Conservation (phyloP, 2,888 invertebrate species). For the Labia minor region DNA sequence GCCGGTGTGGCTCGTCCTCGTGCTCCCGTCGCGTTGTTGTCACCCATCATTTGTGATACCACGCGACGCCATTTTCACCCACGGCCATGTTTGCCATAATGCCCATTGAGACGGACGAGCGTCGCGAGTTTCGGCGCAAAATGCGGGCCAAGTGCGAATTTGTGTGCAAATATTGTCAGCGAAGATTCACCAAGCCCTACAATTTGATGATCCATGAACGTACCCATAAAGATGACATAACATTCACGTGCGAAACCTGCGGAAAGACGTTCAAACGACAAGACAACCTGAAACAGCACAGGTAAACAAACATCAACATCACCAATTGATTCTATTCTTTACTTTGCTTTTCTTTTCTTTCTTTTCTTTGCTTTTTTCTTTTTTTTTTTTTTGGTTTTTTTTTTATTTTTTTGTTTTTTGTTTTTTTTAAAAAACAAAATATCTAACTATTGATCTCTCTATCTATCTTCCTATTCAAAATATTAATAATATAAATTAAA, state of each 20-base stretch:
- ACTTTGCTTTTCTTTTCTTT: neutral
- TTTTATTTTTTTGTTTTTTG: too few relatives aligned
- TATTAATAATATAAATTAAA: too few relatives aligned
- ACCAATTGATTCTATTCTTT: neutral
- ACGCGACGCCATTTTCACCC: constrained; percentile 28
- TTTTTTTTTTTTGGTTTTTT: too few relatives aligned
- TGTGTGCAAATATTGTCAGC: constrained; percentile 95
- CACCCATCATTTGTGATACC: constrained; percentile 16
- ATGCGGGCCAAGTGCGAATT: constrained; percentile 93
- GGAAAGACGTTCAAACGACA: constrained; percentile 96
- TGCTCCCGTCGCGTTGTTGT: neutral
- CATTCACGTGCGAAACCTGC: constrained; percentile 95
- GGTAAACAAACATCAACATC: constrained; percentile 46
- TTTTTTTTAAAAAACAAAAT: too few relatives aligned
- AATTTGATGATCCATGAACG: constrained; percentile 97
- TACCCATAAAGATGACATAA: constrained; percentile 94
- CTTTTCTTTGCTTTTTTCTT: neutral
- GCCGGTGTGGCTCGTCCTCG: neutral
- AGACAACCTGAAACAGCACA: constrained; percentile 90
- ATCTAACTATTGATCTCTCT: too few relatives aligned
- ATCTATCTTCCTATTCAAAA: too few relatives aligned
- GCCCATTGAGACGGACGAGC: constrained; percentile 79
- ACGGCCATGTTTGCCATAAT: constrained; percentile 79
- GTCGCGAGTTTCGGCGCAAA: constrained; percentile 76
- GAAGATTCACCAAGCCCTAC: constrained; percentile 96